Evolutionary conservation across 2,888 invertebrate genomes (phyloP).

Genomic region (Ormyrus pomaceus): DNA sequence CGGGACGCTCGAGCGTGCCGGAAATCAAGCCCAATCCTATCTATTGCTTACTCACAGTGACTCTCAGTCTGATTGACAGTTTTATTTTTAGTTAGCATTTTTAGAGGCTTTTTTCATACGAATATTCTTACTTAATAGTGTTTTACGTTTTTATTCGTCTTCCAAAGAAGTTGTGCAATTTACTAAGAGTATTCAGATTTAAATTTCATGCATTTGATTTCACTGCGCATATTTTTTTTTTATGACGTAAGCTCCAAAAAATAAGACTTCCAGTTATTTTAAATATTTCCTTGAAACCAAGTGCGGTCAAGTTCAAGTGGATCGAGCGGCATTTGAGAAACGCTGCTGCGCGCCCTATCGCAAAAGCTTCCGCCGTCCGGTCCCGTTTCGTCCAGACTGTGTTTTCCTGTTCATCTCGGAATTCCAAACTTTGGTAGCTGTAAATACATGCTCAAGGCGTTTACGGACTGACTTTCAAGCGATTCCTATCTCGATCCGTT

Average conservation of each 20-base stretch:
- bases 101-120: too few relatives aligned
- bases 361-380: slow-evolving; percentile 40
- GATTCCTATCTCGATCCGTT: slow-evolving; percentile 22
- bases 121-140: too few relatives aligned
- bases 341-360: slow-evolving; percentile 29
- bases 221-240: too few relatives aligned
- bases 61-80: slow-evolving; percentile 59
- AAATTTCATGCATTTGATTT: too few relatives aligned
- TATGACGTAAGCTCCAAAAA: too few relatives aligned
- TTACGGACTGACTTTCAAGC: slow-evolving; percentile 26
- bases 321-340: slow-evolving; percentile 15
- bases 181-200: too few relatives aligned
- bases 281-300: too few relatives aligned
- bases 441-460: slow-evolving; percentile 40
- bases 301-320: too few relatives aligned
- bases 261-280: too few relatives aligned
- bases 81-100: too few relatives aligned
- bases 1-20: slow-evolving; percentile 63
- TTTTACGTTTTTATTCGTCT: too few relatives aligned
- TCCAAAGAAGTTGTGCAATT: too few relatives aligned
- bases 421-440: slow-evolving; percentile 39
- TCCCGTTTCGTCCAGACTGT: slow-evolving; percentile 27
- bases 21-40: slow-evolving; percentile 72
- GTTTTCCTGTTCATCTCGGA: slow-evolving; percentile 43
- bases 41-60: slow-evolving; percentile 66